Evolutionary conservation across 1,140 invertebrate species (phyloP), one percentile per base, ranked within the genome.

Genomic region (Drosophila burlai): DNA sequence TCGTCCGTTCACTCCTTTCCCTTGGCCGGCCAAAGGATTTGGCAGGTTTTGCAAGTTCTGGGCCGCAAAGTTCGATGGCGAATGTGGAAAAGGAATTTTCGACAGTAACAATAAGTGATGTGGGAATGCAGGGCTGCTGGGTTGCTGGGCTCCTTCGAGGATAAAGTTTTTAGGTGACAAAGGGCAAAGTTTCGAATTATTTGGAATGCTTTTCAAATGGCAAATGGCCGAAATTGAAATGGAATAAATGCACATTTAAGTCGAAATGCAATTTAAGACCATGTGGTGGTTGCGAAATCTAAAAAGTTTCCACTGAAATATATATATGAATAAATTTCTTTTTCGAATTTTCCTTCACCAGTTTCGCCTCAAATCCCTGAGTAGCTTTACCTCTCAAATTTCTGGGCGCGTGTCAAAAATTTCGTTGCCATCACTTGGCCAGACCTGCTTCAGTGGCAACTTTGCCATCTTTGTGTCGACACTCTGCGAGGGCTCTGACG

Each of bases 381-480:
- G 31, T 21, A 24, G 68, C 29, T 24, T 38, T 50, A 43, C 54
- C 36, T 52, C 38, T 81, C 57, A 59, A 76, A 76, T 71, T 60
- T 66, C 61, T 42, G 42, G 58, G 68, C 83, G 82, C 82, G 82
- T 85, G 82, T 82, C 83, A 85, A 86, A 81, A 85, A 82, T 79
- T 81, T 81, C 80, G 77, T 81, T 83, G 80, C 64, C 81, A 69
- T 80, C 72, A 65, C 81, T 73, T 73, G 54, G 24, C 47, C 46
- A 74, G 52, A 63, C 40, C 80, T 64, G 58, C 50, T 67, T 62
- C 50, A 69, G 58, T 42, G 18, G 18, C 38, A 58, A 60, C 69
- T 73, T 72, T 67, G 54, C 69, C 67, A 72, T 55, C 72, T 60
- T 58, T 60, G 31, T 21, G 71, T 31, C 42, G 66, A 31, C 49